Conservation (phyloP, 2,888 invertebrate genomes). For the Mallateleia sp. region DNA sequence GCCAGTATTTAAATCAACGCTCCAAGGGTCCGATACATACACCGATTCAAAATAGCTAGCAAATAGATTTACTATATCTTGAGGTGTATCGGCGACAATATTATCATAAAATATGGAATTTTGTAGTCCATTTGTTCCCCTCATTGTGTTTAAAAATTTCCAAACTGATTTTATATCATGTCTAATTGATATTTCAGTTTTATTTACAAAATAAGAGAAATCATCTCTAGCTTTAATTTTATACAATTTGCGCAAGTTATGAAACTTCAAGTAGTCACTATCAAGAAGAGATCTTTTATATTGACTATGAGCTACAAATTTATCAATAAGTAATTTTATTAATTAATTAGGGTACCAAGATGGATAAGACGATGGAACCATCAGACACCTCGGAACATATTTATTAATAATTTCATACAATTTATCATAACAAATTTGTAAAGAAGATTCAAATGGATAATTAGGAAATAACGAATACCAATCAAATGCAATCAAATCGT, state of each 20-base stretch:
- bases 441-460: background rate
- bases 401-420: constrained; percentile 12
- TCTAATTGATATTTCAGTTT: background rate
- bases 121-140: background rate
- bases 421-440: constrained; percentile 8
- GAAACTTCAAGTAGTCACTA: too few relatives aligned
- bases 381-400: background rate
- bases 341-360: constrained; percentile 4
- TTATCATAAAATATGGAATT: background rate
- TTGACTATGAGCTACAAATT: background rate
- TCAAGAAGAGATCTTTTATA: constrained; percentile 18
- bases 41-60: background rate
- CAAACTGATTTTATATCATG: constrained; percentile 11
- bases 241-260: background rate
- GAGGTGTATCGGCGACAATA: background rate
- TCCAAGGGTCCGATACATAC: background rate
- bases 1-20: too few relatives aligned
- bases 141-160: background rate
- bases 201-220: background rate
- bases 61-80: constrained; percentile 6
- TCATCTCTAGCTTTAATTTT: background rate
- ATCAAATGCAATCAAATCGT: background rate
- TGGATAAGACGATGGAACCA: background rate
- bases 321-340: constrained; percentile 4
- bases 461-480: background rate